Evolutionary conservation across 2,797 vertebrate species (phyloP).

Genomic region (Melanotaenia maccullochi): DNA sequence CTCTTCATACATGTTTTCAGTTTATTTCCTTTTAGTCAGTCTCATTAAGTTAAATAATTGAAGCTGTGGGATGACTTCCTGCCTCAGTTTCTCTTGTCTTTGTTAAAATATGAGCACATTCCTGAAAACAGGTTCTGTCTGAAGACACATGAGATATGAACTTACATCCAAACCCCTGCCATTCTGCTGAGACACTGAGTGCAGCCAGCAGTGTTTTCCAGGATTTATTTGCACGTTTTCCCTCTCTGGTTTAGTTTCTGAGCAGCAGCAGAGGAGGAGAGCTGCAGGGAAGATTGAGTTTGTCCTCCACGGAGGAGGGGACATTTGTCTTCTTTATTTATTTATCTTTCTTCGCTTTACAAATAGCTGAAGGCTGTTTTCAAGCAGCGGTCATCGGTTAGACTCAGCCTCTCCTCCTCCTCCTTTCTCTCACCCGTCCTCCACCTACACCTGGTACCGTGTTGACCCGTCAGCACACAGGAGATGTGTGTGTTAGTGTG

Average conservation of each 20-base stretch:
- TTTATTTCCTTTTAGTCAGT: too few species aligned
- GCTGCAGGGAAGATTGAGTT: slow-evolving; percentile 31
- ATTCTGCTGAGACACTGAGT: too few species aligned
- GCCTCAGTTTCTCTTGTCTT: not conserved
- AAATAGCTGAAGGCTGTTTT: slow-evolving; percentile 44
- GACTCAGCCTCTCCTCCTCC: slow-evolving; percentile 5
- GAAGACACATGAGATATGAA: not conserved
- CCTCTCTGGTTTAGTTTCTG: slow-evolving; percentile 22
- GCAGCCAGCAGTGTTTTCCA: not conserved
- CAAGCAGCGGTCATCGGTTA: slow-evolving; percentile 36
- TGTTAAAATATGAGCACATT: not conserved
- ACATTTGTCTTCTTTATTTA: slow-evolving; percentile 55
- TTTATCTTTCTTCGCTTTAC: slow-evolving; percentile 20
- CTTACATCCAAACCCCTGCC: not conserved
- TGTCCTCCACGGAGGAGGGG: slow-evolving; percentile 39
- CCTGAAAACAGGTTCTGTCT: not conserved
- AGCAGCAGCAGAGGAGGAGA: slow-evolving; percentile 30
- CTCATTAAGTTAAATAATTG: not conserved
- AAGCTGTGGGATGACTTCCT: not conserved
- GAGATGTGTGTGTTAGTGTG: slow-evolving; percentile 7
- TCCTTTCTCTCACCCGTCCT: slow-evolving; percentile 25
- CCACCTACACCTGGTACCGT: slow-evolving; percentile 43
- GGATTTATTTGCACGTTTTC: slow-evolving; percentile 20
- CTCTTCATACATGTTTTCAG: too few species aligned
- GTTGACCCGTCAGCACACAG: slow-evolving; percentile 30